Base-by-base conservation (phyloP, 2,113 vertebrate species). In the Lepidothrix coronata region DNA sequence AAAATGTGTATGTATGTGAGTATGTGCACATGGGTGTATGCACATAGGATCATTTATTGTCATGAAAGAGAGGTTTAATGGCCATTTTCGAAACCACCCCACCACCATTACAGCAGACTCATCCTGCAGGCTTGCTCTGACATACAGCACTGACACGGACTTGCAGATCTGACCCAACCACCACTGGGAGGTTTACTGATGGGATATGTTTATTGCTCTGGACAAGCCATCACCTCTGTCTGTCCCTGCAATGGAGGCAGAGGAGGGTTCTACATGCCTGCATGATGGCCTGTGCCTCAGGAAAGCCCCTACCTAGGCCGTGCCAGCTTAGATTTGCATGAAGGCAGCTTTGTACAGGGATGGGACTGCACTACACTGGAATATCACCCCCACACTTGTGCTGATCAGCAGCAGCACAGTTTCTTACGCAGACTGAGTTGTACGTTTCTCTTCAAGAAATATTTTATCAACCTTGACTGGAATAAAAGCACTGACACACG, bases 251-350 rank as follows among this genome's bases (percentile, higher is more conserved):
- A 25, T 8, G 15, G 61, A 33, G 51, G 58, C 35, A 68, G 21
- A 59, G 8, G 31, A 78, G 17, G 14, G 35, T 43, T 17, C 17
- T 41, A 37, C 3, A 4, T 18, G 8, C 33, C 33, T 1, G 0
- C 30, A 46, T 0, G 1, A 57, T 62, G 43, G 5, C 25, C 68
- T 52, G 15, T 71, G 46, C 55, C 41, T 57, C 0, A 0, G 23
- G 24, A 89, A 24, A 78, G 21, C 13, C 51, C 49, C 30, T 46
- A 9, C 11, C 19, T 8, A 33, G n/a, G 25, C 39, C 41, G 19
- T 39, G 65, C n/a, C 39, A 31, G 0, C 0, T 75, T 33, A 16
- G 14, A 12, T 44, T 52, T 1, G 1, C 0, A 1, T 17, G n/a
- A 35, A 30, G 43, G 51, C 23, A 28, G 24, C 35, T 57, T 59